These are phyloP conservation scores for Apogon hyalosoma DNA, from an alignment of 2,797 vertebrate genomes.

Conservation along the genomic window DNA sequence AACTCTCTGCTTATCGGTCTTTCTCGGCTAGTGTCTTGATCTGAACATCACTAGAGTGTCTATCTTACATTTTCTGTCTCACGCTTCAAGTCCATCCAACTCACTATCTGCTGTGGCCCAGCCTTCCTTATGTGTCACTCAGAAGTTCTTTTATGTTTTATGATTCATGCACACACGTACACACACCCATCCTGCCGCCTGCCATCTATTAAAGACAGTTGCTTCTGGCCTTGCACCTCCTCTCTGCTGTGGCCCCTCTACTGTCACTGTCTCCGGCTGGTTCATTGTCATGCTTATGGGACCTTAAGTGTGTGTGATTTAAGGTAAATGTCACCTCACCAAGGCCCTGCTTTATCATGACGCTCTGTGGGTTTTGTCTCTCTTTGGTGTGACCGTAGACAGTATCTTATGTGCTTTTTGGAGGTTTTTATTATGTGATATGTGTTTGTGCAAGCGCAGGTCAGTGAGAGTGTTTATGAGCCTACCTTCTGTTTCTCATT, in stretches of 20 bases:
- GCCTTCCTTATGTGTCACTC: slow-evolving; percentile 68
- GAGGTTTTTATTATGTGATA: slow-evolving; percentile 12
- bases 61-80: slow-evolving; percentile 60
- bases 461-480: neutral
- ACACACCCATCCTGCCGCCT: slow-evolving; percentile 37
- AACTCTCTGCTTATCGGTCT: slow-evolving; percentile 49
- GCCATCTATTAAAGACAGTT: slow-evolving; percentile 54
- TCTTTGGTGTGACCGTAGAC: slow-evolving; percentile 11
- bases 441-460: neutral
- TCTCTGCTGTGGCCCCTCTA: slow-evolving; percentile 33
- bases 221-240: slow-evolving; percentile 47
- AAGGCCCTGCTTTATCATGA: slow-evolving; percentile 35
- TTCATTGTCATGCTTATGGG: slow-evolving; percentile 75
- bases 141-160: slow-evolving; percentile 69
- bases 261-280: slow-evolving; percentile 42
- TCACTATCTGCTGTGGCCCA: slow-evolving; percentile 72
- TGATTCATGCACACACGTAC: slow-evolving; percentile 35
- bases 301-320: slow-evolving; percentile 38
- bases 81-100: slow-evolving; percentile 64
- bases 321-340: slow-evolving; percentile 66
- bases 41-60: slow-evolving; percentile 66
- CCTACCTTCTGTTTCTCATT: slow-evolving; percentile 21
- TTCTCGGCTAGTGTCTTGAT: slow-evolving; percentile 60
- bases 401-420: slow-evolving; percentile 28
- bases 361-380: slow-evolving; percentile 29